Base-by-base conservation (phyloP, 2,888 invertebrate species). In the Pseudanteris insignis region DNA sequence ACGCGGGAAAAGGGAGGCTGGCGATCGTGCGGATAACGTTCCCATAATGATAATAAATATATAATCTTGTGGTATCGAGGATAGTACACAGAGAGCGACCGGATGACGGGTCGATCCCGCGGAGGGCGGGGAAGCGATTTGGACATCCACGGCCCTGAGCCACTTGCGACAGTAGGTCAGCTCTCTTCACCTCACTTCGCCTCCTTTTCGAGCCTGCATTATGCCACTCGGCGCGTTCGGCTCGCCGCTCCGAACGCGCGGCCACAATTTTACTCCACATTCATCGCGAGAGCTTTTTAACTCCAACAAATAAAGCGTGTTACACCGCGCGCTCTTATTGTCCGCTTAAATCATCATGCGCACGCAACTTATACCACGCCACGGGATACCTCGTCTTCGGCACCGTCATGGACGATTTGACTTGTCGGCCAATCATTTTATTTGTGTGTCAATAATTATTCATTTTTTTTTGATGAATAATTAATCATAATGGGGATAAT, bases 161-260 rank as follows among this genome's bases (percentile, higher is more conserved):
- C 78, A 79, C 79, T 79, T 63, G 77, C 76, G 72, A 77, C 78
- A 79, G 79, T 79, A 79, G 79, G 79, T 79, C 78, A 79, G 75
- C 78, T 78, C 79, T 78, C 78, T 77, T 78, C 77, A 73, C 76
- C 74, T 76, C 63, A 41, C 63, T 55, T 63, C 59, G 73, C 73
- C 73, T 67, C 74, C 70, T 78, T 76, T 75, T 77, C 73, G 73
- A 76, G 72, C 68, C 73, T 70, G 72, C 73, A 72, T 74, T 75
- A 74, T 74, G 70, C 54, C 53, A 53, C 63, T 55, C 51, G 34
- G 26, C 46, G 32, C 29, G 40, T 34, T 29, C 32, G 37, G 36
- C 50, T 32, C 36, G 48, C 36, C 60, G 57, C 58, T 61, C 60
- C 3, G 7, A 51, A 47, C 48, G 46, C 41, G 46, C 60, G 46